Conservation (phyloP, 2,113 vertebrate species). For the Oceanodroma tethys region DNA sequence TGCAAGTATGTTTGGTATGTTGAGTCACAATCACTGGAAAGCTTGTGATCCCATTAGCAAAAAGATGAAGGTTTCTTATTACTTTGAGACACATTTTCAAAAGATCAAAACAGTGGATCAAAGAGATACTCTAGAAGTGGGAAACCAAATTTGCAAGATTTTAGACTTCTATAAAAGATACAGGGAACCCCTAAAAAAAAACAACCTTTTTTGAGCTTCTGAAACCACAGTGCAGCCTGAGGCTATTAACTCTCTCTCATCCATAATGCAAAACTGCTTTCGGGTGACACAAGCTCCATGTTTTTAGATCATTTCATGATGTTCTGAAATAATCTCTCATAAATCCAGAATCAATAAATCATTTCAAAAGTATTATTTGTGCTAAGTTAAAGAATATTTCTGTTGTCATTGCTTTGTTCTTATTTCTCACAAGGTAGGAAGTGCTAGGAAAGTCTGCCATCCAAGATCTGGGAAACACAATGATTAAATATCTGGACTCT, state of each 20-base stretch:
- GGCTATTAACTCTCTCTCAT: background rate
- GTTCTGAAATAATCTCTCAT: background rate
- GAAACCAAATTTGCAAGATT: background rate
- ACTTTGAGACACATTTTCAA: background rate
- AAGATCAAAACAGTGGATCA: background rate
- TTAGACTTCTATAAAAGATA: background rate
- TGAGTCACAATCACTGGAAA: background rate
- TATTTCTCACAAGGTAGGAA: background rate
- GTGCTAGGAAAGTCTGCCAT: background rate
- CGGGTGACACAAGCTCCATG: background rate
- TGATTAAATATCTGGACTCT: background rate
- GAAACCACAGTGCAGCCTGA: background rate
- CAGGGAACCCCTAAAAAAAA: background rate
- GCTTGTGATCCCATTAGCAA: background rate
- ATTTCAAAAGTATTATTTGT: background rate
- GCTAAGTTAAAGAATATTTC: background rate
- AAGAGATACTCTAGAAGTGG: background rate
- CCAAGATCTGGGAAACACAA: background rate
- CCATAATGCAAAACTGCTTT: background rate
- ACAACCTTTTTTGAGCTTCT: background rate
- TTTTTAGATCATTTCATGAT: background rate
- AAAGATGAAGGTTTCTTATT: background rate
- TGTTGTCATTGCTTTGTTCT: background rate
- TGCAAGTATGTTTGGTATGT: conserved; percentile 44
- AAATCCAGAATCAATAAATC: background rate